Base-by-base conservation (phyloP, 2,797 vertebrate genomes). In the Paguma larvata region DNA sequence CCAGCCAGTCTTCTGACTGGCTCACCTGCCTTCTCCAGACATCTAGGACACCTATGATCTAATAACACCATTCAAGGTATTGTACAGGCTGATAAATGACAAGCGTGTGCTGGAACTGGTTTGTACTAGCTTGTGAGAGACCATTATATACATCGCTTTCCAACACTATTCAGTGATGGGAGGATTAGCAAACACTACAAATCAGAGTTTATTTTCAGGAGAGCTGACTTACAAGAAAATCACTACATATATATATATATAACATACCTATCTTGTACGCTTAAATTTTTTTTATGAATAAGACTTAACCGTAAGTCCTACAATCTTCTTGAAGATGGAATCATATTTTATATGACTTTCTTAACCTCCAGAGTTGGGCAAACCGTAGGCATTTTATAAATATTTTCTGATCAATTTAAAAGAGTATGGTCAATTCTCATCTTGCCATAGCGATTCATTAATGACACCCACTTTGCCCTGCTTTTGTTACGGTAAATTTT, bases 401-500 rank as follows among this genome's bases (percentile, higher is more conserved):
- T 46, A 23, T 30, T 32, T 46, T 62, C 32, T 94, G 82, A 38
- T 34, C 34, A 67, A 25, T 92, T 83, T 78, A 4, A 80, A 72
- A 75, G 46, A 67, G 10, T 3, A 0, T 48, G n/a, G 21, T 88
- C 53, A 56, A 67, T 85, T 89, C 48, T 75, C 44, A 14, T 88
- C 32, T 67, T 67, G 9, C 65, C 38, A 6, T 2, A n/a, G 87
- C 12, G 53, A 89, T 59, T 94, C 53, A 41, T 62, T 80, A 79
- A 77, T 23, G 44, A 67, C 59, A 77, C 5, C 27, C 59, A 89
- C 62, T 96, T 84, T 84, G 68, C 85, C 73, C 77, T 91, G 82
- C n/a, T 91, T 92, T 59, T 85, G 59, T 82, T 75, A 65, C 30
- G 44, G 73, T 89, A 56, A 70, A 72, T 91, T 97, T 94, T 80